Evolutionary conservation across 2,797 vertebrate genomes (phyloP), one percentile per base, ranked within the genome.

Genomic region (Dendrocincla fuliginosa): DNA sequence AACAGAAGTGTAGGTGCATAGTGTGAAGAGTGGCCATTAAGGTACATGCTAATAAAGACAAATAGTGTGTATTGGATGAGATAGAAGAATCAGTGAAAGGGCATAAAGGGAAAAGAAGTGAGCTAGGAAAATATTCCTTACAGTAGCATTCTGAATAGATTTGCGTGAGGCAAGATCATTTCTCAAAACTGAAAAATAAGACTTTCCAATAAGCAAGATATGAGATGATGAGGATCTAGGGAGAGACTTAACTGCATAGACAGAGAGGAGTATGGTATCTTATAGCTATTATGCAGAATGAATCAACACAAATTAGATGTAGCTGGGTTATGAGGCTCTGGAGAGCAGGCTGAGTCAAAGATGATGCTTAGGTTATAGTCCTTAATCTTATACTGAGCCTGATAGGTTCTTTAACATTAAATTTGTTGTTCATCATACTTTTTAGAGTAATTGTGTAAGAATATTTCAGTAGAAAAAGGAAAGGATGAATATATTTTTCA

Each of bases 261-360:
- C 28, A 87, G 86, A 84, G 84, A 84, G 23, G 28, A 93, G 53
- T 67, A 89, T 73, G 37, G 35, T 94, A 59, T 92, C 75, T 85
- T 95, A 87, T 22, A 77, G 56, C 41, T 93, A 70, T 93, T 85
- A 94, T 55, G 87, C 46, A 89, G 78, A 96, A 94, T 89, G 84
- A 87, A 92, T 95, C 71, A 95, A 93, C 87, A 92, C 89, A 89
- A 95, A 68, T 91, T 91, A 87, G 71, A 87, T 74, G 25, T 60
- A 78, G 10, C 46, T 67, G 25, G 18, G 24, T 37, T 89, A 59
- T 46, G 75, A 89, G 67, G 20, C 84, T 92, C 75, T 61, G 57
- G 60, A 89, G 86, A 89, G 7, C 2, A 2, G 13, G n/a, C 10
- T 77, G 61, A 91, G 55, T 65, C 57, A 81, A 87, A 89, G 53